Conservation (phyloP, 2,113 vertebrate genomes). For the Tachysurus vachellii region DNA sequence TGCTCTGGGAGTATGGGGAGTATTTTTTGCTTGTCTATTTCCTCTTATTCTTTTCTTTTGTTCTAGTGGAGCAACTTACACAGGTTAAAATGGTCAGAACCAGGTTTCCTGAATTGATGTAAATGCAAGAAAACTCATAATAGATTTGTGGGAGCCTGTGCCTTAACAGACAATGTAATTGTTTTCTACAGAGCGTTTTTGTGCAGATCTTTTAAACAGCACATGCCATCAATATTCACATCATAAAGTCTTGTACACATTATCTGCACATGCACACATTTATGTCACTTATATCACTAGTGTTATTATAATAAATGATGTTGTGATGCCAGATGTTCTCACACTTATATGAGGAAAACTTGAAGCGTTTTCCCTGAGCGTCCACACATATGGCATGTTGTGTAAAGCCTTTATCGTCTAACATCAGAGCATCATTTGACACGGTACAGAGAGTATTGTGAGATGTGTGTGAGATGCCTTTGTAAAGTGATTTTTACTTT, state of each 20-base stretch:
- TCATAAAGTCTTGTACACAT: not conserved
- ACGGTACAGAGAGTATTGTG: not conserved
- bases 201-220: not conserved
- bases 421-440: not conserved
- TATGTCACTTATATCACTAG: not conserved
- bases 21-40: conserved; percentile 9
- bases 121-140: not conserved
- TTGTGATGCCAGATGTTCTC: not conserved
- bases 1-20: too few species aligned
- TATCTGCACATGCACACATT: not conserved
- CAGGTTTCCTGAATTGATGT: not conserved
- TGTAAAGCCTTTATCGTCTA: not conserved
- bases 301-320: not conserved
- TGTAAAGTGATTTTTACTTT: not conserved
- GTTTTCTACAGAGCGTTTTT: not conserved
- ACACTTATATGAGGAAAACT: not conserved
- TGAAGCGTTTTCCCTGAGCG: not conserved
- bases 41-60: conserved; percentile 15
- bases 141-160: not conserved
- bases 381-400: not conserved
- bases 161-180: not conserved
- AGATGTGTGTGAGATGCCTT: not conserved
- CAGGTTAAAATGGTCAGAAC: not conserved
- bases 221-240: not conserved
- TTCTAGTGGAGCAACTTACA: not conserved